Evolutionary conservation across 2,888 invertebrate genomes (phyloP).

Genomic region (Scaeva pyrastri): DNA sequence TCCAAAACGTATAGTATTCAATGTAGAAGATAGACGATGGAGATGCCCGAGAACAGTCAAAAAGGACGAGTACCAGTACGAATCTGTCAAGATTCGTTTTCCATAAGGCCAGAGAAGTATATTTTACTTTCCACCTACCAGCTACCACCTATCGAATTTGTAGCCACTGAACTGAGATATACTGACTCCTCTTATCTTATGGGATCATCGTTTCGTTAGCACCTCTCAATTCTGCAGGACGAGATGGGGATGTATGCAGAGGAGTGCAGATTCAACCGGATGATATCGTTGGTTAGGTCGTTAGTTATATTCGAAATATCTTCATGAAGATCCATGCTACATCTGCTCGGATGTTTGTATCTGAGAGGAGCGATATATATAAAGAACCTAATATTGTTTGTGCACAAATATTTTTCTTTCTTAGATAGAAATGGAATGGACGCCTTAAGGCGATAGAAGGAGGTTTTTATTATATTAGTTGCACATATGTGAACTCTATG

Average conservation of each 20-base stretch:
- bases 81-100: constrained; percentile 47
- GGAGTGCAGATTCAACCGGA: constrained; percentile 2
- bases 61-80: not conserved
- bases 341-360: not conserved
- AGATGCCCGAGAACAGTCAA: constrained; percentile 11
- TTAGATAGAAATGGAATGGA: constrained; percentile 30
- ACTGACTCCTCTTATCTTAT: constrained; percentile 49
- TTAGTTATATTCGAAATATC: constrained; percentile 47
- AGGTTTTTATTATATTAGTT: constrained; percentile 55
- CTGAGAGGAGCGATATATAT: not conserved
- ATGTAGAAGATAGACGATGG: constrained; percentile 21
- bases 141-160: not conserved
- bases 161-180: constrained; percentile 26
- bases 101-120: constrained; percentile 31
- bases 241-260: not conserved
- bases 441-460: constrained; percentile 25
- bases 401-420: constrained; percentile 64
- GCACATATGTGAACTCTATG: constrained; percentile 49
- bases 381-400: constrained; percentile 49
- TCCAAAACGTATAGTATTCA: constrained; percentile 56
- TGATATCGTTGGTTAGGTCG: constrained; percentile 37
- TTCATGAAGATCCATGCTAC: constrained; percentile 47
- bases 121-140: too few relatives aligned
- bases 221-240: constrained; percentile 27
- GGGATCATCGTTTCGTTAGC: constrained; percentile 54